Conservation (phyloP, 2,113 vertebrate species). For the Zeus faber region DNA sequence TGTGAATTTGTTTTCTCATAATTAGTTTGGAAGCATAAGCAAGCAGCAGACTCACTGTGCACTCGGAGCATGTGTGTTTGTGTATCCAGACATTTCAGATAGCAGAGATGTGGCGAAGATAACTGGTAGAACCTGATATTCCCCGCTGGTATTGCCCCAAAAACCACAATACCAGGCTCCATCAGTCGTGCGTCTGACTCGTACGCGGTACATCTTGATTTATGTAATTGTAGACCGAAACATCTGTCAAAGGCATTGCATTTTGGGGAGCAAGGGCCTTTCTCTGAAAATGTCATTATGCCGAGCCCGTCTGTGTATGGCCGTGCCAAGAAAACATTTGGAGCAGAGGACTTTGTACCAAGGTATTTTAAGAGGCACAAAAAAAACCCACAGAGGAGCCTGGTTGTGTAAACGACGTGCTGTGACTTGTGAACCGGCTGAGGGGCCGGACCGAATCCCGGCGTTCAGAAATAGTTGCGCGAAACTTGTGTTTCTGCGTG, state of each 20-base stretch:
- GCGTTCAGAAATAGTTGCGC: conserved; percentile 58
- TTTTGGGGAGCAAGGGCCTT: conserved; percentile 63
- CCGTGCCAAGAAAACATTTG: conserved; percentile 72
- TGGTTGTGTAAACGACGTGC: conserved; percentile 65
- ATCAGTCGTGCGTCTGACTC: conserved; percentile 32
- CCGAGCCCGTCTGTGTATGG: conserved; percentile 54
- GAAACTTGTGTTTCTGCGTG: conserved; percentile 26
- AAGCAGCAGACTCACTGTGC: conserved; percentile 47
- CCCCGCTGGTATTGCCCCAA: conserved; percentile 54
- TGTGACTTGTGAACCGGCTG: conserved; percentile 55
- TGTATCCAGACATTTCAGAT: conserved; percentile 58
- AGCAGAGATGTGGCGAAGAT: conserved; percentile 60
- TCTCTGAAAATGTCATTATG: conserved; percentile 79
- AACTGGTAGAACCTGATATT: conserved; percentile 65
- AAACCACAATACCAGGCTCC: conserved; percentile 44
- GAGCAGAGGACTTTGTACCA: conserved; percentile 58
- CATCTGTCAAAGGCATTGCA: conserved; percentile 73
- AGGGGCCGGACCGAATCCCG: conserved; percentile 42
- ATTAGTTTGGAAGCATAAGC: conserved; percentile 61
- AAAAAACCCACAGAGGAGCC: conserved; percentile 54
- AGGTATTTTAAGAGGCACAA: conserved; percentile 76
- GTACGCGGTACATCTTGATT: conserved; percentile 56
- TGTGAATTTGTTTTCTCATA: conserved; percentile 61
- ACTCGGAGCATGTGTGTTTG: conserved; percentile 40
- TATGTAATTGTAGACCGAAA: conserved; percentile 69